Conservation (phyloP, 2,888 invertebrate genomes). For the Notodonta dromedarius region DNA sequence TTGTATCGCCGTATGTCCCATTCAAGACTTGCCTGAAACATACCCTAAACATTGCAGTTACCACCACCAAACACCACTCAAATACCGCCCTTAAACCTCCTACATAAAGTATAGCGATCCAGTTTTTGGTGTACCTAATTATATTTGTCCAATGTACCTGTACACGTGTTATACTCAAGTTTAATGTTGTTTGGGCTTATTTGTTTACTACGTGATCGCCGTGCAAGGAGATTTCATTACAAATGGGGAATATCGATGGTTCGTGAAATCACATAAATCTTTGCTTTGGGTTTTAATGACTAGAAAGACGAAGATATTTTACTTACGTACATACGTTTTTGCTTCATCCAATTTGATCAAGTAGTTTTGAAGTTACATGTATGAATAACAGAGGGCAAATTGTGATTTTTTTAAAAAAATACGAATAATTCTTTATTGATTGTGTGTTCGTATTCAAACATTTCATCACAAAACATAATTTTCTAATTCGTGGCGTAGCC, state of each 20-base stretch:
- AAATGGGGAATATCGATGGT: slow-evolving; percentile 21
- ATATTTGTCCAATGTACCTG: slow-evolving; percentile 39
- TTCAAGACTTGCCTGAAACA: slow-evolving; percentile 43
- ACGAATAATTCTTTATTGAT: too few species aligned
- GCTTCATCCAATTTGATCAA: too few species aligned
- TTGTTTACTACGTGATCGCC: slow-evolving; percentile 56
- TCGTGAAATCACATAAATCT: too few species aligned
- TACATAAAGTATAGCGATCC: slow-evolving; percentile 15
- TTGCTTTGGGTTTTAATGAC: too few species aligned
- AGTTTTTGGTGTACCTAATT: slow-evolving; percentile 17
- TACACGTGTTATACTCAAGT: slow-evolving; percentile 54
- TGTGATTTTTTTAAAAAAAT: too few species aligned
- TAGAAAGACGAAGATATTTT: too few species aligned
- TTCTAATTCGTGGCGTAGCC: too few species aligned
- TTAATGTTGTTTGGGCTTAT: slow-evolving; percentile 57
- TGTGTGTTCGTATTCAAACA: too few species aligned
- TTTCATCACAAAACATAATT: too few species aligned
- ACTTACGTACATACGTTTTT: too few species aligned
- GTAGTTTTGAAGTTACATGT: too few species aligned
- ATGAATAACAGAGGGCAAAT: too few species aligned
- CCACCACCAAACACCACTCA: slow-evolving; percentile 14
- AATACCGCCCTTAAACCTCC: slow-evolving; percentile 24
- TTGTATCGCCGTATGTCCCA: slow-evolving; percentile 29
- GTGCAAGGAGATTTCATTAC: slow-evolving; percentile 46
- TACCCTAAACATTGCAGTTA: slow-evolving; percentile 38